These are phyloP conservation scores for Ellobius talpinus DNA, from an alignment of 2,113 vertebrate genomes.

Conservation along the genomic window DNA sequence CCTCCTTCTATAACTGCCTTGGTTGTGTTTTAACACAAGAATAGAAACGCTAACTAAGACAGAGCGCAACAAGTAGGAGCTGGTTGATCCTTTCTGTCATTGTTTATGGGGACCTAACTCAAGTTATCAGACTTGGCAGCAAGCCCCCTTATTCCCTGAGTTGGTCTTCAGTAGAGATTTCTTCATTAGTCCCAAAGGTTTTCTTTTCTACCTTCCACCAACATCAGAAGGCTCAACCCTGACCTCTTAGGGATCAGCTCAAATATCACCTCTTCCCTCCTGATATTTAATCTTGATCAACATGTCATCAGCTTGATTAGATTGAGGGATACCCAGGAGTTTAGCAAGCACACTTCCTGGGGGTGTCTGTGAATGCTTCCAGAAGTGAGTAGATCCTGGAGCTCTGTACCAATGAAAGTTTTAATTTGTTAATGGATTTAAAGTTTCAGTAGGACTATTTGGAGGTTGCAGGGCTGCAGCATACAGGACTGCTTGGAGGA, in stretches of 20 bases:
- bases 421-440: neutral
- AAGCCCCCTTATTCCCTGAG: neutral
- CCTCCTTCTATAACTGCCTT: neutral
- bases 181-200: neutral
- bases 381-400: neutral
- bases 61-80: too few species aligned
- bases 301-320: neutral
- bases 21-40: neutral
- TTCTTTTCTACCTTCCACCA: neutral
- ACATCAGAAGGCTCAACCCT: neutral
- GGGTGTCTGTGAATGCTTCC: neutral
- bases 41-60: neutral
- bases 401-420: neutral
- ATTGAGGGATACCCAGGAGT: too few species aligned
- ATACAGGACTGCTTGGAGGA: neutral
- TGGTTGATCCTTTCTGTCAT: neutral
- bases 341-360: neutral
- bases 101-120: neutral
- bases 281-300: neutral
- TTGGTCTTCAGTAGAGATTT: neutral
- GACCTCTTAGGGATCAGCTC: neutral
- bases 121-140: neutral
- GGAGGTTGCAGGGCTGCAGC: too few species aligned
- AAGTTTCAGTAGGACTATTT: neutral
- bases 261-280: neutral